phyloP scores from a whole-genome alignment of 2,888 invertebrate genomes.

The Homarus gammarus region DNA sequence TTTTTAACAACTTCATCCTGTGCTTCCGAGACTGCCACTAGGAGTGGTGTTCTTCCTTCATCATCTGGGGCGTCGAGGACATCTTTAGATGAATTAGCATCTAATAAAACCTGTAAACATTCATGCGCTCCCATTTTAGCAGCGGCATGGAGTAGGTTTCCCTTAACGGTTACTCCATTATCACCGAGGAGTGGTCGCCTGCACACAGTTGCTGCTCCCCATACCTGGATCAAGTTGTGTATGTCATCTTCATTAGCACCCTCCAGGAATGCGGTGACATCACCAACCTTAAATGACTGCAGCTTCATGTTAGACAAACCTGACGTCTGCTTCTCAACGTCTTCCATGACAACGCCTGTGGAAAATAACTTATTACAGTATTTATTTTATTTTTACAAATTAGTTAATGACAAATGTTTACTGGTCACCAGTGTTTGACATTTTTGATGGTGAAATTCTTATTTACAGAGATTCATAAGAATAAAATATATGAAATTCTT shows the following conservation, averaged over 20 bases:
- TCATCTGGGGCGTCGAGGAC: constrained; percentile 63
- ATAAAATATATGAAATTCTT: no score
- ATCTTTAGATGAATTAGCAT: neutral
- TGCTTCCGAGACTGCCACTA: constrained; percentile 52
- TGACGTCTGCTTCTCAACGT: constrained; percentile 56
- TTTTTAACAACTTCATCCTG: constrained; percentile 22
- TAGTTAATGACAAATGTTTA: no score
- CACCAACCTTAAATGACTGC: neutral
- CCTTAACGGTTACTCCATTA: neutral
- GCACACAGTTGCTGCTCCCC: neutral
- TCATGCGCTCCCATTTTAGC: constrained; percentile 25
- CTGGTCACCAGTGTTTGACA: no score
- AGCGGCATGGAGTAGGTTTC: constrained; percentile 53
- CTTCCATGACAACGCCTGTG: constrained; percentile 52
- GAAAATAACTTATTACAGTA: no score
- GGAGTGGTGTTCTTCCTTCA: constrained; percentile 65
- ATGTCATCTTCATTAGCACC: constrained; percentile 24
- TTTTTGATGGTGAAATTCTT: no score
- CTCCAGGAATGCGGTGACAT: constrained; percentile 30
- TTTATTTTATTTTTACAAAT: no score
- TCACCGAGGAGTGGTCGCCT: neutral
- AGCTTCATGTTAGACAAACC: constrained; percentile 49
- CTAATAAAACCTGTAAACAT: constrained; percentile 56
- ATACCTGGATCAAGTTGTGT: neutral
- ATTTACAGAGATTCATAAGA: no score